Conservation (phyloP, 2,888 invertebrate genomes). For the Eulithis prunata region DNA sequence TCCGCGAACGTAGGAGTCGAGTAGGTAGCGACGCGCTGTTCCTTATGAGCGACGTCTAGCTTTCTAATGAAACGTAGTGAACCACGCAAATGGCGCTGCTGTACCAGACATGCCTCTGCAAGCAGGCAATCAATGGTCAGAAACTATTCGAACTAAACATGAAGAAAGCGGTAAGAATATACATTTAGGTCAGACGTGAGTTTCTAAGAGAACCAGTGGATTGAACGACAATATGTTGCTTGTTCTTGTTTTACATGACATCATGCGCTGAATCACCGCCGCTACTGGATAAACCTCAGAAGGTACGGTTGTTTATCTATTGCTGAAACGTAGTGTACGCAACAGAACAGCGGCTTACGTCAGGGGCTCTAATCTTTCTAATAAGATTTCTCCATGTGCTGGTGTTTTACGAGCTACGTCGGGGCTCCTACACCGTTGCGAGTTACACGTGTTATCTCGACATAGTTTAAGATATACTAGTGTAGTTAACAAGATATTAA, state of each 20-base stretch:
- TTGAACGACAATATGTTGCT: conserved; percentile 15
- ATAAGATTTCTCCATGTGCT: conserved; percentile 57
- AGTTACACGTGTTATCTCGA: conserved; percentile 58
- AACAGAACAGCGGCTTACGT: conserved; percentile 49
- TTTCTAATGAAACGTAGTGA: conserved; percentile 75
- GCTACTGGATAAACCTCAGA: conserved; percentile 17
- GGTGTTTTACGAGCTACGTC: conserved; percentile 46
- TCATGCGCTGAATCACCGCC: conserved; percentile 29
- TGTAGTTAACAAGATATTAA: conserved; percentile 38
- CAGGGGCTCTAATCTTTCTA: conserved; percentile 53
- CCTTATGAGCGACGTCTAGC: conserved; percentile 64
- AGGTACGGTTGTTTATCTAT: conserved; percentile 27
- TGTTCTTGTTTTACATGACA: conserved; percentile 28
- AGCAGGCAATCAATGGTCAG: conserved; percentile 29
- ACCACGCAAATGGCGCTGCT: conserved; percentile 34
- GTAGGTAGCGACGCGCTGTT: conserved; percentile 55
- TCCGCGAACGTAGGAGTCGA: conserved; percentile 56
- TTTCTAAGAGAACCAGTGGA: conserved; percentile 14
- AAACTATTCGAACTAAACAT: conserved; percentile 32
- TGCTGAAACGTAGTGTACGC: conserved; percentile 27
- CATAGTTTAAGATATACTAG: conserved; percentile 8
- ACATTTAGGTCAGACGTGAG: conserved; percentile 20
- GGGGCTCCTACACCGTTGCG: conserved; percentile 49
- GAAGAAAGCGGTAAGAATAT: conserved; percentile 24
- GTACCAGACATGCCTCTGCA: conserved; percentile 28